These are phyloP conservation scores for Cheilosia impressa DNA, from an alignment of 2,888 invertebrate genomes.

Conservation along the genomic window DNA sequence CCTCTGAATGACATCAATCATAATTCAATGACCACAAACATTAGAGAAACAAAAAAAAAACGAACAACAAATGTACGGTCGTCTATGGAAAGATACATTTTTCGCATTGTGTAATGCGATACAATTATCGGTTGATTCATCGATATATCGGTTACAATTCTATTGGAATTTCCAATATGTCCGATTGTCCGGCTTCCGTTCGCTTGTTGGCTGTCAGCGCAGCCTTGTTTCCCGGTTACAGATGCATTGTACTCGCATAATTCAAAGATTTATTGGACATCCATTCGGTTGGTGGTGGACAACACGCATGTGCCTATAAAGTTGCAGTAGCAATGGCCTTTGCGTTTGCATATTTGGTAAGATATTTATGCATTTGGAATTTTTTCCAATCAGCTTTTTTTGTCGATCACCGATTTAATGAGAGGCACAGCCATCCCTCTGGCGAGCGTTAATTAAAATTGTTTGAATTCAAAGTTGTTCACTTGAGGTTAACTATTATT, in stretches of 20 bases:
- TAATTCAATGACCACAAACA: slow-evolving; percentile 58
- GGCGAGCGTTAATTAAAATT: slow-evolving; percentile 58
- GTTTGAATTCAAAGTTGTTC: slow-evolving; percentile 31
- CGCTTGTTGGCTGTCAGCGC: slow-evolving; percentile 44
- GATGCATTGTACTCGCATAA: slow-evolving; percentile 1
- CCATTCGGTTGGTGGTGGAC: slow-evolving; percentile 15
- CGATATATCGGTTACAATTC: slow-evolving; percentile 44
- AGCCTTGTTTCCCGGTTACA: slow-evolving; percentile 36
- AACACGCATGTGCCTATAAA: slow-evolving; percentile 23
- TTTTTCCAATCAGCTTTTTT: background rate
- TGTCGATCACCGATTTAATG: slow-evolving; percentile 14
- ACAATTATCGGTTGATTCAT: slow-evolving; percentile 65
- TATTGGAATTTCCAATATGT: slow-evolving; percentile 59
- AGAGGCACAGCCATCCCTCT: slow-evolving; percentile 26
- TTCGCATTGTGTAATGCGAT: slow-evolving; percentile 42
- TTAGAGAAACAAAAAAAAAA: slow-evolving; percentile 9
- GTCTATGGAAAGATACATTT: slow-evolving; percentile 50
- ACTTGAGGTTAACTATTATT: slow-evolving; percentile 18
- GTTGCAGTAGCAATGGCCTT: slow-evolving; percentile 38
- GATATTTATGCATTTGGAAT: slow-evolving; percentile 50
- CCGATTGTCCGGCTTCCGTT: slow-evolving; percentile 60
- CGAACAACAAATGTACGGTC: slow-evolving; percentile 20
- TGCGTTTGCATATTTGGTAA: slow-evolving; percentile 71
- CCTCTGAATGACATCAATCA: slow-evolving; percentile 57
- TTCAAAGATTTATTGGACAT: slow-evolving; percentile 57